A percentile compares a stretch with the other conserved stretches of the same genome.
phyloP scores from a whole-genome alignment of 1,140 invertebrate species.

The Cotesia chilonis region DNA sequence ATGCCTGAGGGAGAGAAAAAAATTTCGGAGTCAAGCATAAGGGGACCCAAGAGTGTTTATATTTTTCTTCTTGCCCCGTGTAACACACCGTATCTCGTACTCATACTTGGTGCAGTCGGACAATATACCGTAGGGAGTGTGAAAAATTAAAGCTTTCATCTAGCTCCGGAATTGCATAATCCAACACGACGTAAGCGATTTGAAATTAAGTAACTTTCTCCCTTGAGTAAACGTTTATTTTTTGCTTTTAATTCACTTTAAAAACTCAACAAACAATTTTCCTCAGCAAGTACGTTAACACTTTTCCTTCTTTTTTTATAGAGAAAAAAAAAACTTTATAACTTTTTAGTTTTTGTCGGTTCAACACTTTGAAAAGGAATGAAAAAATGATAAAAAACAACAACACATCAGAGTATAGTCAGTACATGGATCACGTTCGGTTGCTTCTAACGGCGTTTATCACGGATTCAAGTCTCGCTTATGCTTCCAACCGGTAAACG shows the following conservation, averaged over 20 bases:
- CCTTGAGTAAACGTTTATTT: background rate
- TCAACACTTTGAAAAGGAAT: no score
- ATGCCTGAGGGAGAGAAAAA: slow-evolving; percentile 13
- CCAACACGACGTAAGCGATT: background rate
- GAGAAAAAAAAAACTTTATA: background rate
- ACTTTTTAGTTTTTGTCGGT: background rate
- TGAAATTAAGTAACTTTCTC: slow-evolving; percentile 3
- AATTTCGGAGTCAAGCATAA: slow-evolving; percentile 12
- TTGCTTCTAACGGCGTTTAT: slow-evolving; percentile 22
- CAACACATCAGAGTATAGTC: background rate
- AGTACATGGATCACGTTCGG: slow-evolving; percentile 25
- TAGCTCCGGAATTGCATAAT: slow-evolving; percentile 24
- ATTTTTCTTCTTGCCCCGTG: background rate
- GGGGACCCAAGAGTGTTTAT: slow-evolving; percentile 20
- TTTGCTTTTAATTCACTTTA: slow-evolving; percentile 30
- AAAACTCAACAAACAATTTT: slow-evolving; percentile 4
- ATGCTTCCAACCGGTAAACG: slow-evolving; percentile 29
- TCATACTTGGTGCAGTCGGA: background rate
- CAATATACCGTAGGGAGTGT: slow-evolving; percentile 1
- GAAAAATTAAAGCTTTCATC: slow-evolving; percentile 36
- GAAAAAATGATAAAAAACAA: slow-evolving; percentile 2
- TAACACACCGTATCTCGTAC: background rate
- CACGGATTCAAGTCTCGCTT: slow-evolving; percentile 33
- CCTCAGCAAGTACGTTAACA: background rate
- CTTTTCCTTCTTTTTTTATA: background rate